Percentiles rank a stretch among this genome's conserved stretches.
These are phyloP conservation scores for Lasioglossum baleicum DNA, from an alignment of 1,140 invertebrate genomes.

Conservation along the genomic window DNA sequence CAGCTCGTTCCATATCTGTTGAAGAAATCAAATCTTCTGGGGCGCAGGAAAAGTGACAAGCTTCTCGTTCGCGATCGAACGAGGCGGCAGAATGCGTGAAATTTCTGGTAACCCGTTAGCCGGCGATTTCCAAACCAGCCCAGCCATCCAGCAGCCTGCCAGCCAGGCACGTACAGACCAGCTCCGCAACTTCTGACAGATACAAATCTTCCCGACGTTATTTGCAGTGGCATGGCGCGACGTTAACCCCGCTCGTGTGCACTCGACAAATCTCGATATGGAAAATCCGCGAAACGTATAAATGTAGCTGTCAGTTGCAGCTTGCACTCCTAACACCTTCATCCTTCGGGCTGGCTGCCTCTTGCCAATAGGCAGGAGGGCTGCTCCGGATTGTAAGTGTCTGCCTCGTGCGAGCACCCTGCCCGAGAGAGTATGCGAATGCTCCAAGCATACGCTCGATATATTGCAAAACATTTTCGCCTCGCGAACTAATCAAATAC, in stretches of 20 bases:
- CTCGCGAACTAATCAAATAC: neutral
- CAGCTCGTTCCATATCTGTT: constrained; percentile 55
- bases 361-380: neutral
- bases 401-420: constrained; percentile 8
- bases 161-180: constrained; percentile 61
- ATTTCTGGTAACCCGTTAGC: constrained; percentile 56
- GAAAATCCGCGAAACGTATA: constrained; percentile 78
- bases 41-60: constrained; percentile 55
- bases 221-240: constrained; percentile 67
- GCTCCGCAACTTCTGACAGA: constrained; percentile 73
- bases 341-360: constrained; percentile 48
- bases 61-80: constrained; percentile 57
- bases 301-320: constrained; percentile 78
- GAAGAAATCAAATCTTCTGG: constrained; percentile 54
- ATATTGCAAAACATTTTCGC: neutral
- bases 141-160: constrained; percentile 3
- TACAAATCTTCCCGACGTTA: constrained; percentile 76
- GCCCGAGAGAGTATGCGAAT: constrained; percentile 9
- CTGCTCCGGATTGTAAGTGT: constrained; percentile 16
- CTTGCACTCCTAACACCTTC: constrained; percentile 67
- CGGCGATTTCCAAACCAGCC: constrained; percentile 53
- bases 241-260: constrained; percentile 64
- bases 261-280: constrained; percentile 78
- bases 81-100: constrained; percentile 58
- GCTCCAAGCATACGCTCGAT: neutral